Conservation (phyloP, 2,113 vertebrate genomes). For the Gallinago jamesoni region DNA sequence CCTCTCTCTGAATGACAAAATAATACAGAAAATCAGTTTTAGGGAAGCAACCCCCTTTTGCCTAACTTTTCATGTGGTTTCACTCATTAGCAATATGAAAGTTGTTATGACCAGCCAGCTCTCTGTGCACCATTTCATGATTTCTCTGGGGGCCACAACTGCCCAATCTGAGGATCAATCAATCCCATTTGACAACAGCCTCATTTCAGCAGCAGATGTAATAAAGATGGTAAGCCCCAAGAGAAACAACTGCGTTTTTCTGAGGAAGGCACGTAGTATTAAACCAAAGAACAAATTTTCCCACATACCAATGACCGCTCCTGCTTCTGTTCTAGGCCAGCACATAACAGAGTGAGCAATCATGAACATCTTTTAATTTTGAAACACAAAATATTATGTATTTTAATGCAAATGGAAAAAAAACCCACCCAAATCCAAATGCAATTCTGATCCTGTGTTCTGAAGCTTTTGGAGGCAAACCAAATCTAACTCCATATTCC, state of each 20-base stretch:
- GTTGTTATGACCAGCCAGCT: not conserved
- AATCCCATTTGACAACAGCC: not conserved
- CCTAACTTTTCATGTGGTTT: not conserved
- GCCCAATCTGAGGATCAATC: not conserved
- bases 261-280: not conserved
- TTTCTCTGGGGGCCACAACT: not conserved
- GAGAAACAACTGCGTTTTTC: not conserved
- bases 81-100: not conserved
- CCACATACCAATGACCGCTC: not conserved
- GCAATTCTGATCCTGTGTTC: not conserved
- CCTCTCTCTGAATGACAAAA: not conserved
- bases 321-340: not conserved
- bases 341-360: not conserved
- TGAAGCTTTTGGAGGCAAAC: not conserved
- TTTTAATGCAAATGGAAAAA: not conserved
- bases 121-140: not conserved
- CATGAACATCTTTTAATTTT: not conserved
- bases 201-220: not conserved
- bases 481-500: not conserved
- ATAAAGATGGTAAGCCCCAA: not conserved
- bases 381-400: not conserved
- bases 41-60: not conserved
- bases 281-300: not conserved
- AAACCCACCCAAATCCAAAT: not conserved
- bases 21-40: not conserved